phyloP scores from a whole-genome alignment of 2,797 vertebrate species.

The Scleropages formosus region DNA sequence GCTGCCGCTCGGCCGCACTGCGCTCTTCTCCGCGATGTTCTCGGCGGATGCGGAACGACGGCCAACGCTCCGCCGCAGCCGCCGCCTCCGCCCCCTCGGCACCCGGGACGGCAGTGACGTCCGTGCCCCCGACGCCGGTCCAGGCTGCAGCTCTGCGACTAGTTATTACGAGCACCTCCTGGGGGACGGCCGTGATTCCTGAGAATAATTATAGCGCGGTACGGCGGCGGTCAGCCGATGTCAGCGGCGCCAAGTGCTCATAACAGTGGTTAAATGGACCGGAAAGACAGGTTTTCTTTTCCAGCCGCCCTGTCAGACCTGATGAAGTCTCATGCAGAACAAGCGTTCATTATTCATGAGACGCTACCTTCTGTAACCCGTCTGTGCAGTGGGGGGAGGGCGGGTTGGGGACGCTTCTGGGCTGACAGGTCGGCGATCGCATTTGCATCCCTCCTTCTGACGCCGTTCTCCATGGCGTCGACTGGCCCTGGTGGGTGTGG shows the following conservation, averaged over 20 bases:
- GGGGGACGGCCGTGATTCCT: slow-evolving; percentile 30
- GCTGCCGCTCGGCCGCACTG: neutral
- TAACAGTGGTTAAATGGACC: slow-evolving; percentile 20
- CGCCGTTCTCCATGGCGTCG: neutral
- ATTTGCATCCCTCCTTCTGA: slow-evolving; percentile 11
- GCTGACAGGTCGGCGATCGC: neutral
- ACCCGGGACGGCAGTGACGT: neutral
- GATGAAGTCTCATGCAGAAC: slow-evolving; percentile 13
- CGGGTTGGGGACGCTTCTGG: neutral
- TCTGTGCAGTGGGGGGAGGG: slow-evolving; percentile 19
- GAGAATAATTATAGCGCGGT: slow-evolving; percentile 28
- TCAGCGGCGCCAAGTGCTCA: neutral
- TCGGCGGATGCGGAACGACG: neutral
- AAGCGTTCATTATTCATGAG: slow-evolving; percentile 54
- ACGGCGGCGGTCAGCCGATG: slow-evolving; percentile 21
- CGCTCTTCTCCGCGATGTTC: slow-evolving; percentile 16
- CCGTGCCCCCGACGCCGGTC: slow-evolving; percentile 41
- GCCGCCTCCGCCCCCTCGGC: neutral
- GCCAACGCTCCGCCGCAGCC: neutral
- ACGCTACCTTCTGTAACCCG: slow-evolving; percentile 37
- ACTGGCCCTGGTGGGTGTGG: too few species aligned
- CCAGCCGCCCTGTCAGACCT: slow-evolving; percentile 24
- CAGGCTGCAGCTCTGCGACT: slow-evolving; percentile 46
- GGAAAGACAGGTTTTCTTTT: neutral
- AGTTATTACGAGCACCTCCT: slow-evolving; percentile 43